phyloP scores from a whole-genome alignment of 2,888 invertebrate genomes.

The Phyto melanocephala region DNA sequence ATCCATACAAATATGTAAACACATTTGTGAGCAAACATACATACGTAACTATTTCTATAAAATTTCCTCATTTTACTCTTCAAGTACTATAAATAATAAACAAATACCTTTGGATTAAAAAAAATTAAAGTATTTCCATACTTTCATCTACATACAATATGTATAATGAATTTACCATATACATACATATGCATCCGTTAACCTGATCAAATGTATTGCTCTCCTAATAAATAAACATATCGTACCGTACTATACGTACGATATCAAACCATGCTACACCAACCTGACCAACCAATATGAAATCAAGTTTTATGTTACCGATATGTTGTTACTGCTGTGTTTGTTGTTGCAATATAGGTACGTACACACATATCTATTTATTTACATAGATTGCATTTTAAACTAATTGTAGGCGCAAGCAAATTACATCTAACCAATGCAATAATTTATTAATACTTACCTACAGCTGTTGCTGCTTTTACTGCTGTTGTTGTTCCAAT shows the following conservation, averaged over 20 bases:
- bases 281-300: constrained; percentile 35
- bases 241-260: neutral
- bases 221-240: neutral
- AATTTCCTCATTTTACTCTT: constrained; percentile 17
- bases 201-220: constrained; percentile 11
- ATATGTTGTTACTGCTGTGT: neutral
- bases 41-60: no score
- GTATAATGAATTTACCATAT: neutral
- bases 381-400: constrained; percentile 45
- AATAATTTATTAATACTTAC: constrained; percentile 52
- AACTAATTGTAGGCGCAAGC: constrained; percentile 58
- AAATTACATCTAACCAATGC: constrained; percentile 44
- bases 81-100: neutral
- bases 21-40: no score
- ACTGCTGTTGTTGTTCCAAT: constrained; percentile 34
- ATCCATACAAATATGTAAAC: neutral
- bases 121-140: neutral
- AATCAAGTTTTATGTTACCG: constrained; percentile 34
- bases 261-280: neutral
- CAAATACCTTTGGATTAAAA: no score
- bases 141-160: neutral
- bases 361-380: no score
- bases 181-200: neutral
- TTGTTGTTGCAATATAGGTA: neutral
- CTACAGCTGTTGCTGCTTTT: constrained; percentile 48